Evolutionary conservation across 2,888 invertebrate genomes (phyloP).

Genomic region (Cybosia mesomella): DNA sequence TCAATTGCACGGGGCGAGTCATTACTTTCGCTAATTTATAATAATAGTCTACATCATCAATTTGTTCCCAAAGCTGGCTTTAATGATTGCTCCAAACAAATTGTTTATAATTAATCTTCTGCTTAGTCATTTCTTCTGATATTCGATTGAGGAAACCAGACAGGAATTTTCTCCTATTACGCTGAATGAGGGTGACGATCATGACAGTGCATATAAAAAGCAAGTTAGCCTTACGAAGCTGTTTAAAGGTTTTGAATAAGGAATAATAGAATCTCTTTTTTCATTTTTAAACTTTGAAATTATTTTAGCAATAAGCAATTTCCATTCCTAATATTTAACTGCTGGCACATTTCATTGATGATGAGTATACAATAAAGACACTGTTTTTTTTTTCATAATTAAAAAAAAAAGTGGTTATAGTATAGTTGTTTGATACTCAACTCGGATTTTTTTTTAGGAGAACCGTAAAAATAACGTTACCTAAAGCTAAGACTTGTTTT

Average conservation of each 20-base stretch:
- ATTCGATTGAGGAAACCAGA: slow-evolving; percentile 8
- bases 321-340: no score
- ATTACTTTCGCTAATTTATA: neutral
- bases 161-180: slow-evolving; percentile 2
- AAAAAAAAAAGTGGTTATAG: no score
- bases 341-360: no score
- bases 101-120: neutral
- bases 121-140: slow-evolving; percentile 5
- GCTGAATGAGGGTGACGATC: slow-evolving; percentile 3
- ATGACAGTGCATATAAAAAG: slow-evolving; percentile 12
- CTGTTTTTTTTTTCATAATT: slow-evolving; percentile 23
- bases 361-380: no score
- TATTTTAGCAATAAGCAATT: no score
- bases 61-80: neutral
- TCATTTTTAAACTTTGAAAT: neutral
- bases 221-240: slow-evolving; percentile 4
- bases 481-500: no score
- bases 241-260: neutral
- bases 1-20: neutral
- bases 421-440: no score
- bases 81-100: neutral
- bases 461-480: no score
- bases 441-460: no score
- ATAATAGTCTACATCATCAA: neutral
- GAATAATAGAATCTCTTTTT: neutral